These are phyloP conservation scores for Dermatophagoides farinae DNA, from an alignment of 1,140 invertebrate species.

Conservation along the genomic window DNA sequence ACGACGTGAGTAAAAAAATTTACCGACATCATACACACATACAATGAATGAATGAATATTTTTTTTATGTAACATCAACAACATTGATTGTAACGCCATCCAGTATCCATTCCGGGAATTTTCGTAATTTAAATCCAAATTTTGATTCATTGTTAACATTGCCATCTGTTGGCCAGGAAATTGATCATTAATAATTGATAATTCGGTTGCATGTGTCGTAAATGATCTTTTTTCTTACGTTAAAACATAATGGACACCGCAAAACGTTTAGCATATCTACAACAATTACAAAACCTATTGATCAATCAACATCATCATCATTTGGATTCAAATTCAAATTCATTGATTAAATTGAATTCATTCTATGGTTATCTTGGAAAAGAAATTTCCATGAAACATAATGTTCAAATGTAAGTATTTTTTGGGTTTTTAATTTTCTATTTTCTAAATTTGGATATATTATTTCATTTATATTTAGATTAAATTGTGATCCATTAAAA, in stretches of 20 bases:
- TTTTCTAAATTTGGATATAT: background rate
- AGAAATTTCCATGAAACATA: slow-evolving; percentile 6
- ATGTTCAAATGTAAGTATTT: slow-evolving; percentile 3
- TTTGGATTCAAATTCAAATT: background rate
- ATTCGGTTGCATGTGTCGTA: too few relatives aligned
- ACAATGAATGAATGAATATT: too few relatives aligned
- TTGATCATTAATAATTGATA: too few relatives aligned
- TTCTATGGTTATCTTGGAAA: background rate
- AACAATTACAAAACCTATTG: background rate
- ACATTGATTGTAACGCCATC: too few relatives aligned
- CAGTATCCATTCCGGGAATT: too few relatives aligned
- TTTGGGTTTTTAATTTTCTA: background rate
- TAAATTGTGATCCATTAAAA: background rate
- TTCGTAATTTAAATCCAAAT: too few relatives aligned
- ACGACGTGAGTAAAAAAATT: too few relatives aligned
- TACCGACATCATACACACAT: too few relatives aligned
- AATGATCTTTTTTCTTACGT: too few relatives aligned
- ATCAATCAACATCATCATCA: background rate
- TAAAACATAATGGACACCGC: background rate
- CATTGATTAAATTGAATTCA: background rate
- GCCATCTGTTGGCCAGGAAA: too few relatives aligned
- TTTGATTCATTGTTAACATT: too few relatives aligned
- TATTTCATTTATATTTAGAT: background rate
- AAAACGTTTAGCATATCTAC: background rate
- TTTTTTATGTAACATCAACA: too few relatives aligned